Percentiles rank a stretch among this genome's conserved stretches.
Conservation (phyloP, 2,797 vertebrate genomes). For the Chaetophractus vellerosus region DNA sequence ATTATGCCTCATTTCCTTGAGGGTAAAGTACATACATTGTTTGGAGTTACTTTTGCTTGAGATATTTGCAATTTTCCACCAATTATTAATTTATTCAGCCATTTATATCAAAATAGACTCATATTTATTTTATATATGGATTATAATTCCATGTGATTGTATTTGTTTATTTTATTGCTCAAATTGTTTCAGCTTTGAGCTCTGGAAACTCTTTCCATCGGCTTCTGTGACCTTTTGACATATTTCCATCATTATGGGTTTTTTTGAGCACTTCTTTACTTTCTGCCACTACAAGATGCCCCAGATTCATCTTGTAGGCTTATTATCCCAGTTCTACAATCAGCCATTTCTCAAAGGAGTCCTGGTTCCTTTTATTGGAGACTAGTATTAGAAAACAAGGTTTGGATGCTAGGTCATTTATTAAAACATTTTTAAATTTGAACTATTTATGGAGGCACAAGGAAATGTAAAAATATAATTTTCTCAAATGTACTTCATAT, state of each 20-base stretch:
- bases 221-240: background rate
- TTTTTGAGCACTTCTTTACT: background rate
- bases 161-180: too few species aligned
- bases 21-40: background rate
- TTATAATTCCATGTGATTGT: background rate
- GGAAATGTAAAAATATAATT: background rate
- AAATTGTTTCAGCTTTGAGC: background rate
- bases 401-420: background rate
- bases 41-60: background rate
- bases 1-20: background rate
- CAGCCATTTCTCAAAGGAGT: background rate
- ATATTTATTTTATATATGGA: background rate
- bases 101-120: background rate
- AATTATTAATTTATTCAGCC: background rate
- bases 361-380: background rate
- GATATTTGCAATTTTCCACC: background rate
- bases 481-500: background rate
- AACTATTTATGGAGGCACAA: background rate
- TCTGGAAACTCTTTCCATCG: background rate
- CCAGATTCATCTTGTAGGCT: background rate
- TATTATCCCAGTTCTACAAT: background rate
- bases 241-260: background rate
- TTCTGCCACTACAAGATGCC: background rate
- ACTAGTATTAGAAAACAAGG: background rate
- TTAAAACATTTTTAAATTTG: background rate